Evolutionary conservation across 2,888 invertebrate genomes (phyloP), one percentile per base, ranked within the genome.

Genomic region (Oscheius myriophilus): DNA sequence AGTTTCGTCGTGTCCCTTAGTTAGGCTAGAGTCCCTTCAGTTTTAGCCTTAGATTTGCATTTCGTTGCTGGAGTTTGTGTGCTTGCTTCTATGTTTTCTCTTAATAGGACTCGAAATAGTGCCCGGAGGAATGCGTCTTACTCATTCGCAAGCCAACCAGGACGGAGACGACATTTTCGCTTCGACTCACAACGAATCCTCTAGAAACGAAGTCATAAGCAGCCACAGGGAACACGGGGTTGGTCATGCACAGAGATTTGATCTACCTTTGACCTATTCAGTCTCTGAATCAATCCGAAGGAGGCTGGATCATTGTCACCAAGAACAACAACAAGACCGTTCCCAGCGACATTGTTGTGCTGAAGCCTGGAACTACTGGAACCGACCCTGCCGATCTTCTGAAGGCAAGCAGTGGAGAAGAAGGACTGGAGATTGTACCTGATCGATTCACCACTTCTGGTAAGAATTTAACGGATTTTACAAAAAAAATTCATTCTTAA

Each of bases 231-330:
- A 41, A 18, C 57, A 66, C 12, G 45, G 59, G 45, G 67, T 67
- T 21, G 21, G 23, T 41, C 12, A 18, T 12, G 7, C 12, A 21
- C 16, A 12, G 2, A 46, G 18, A n/a, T n/a, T n/a, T n/a, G n/a
- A n/a, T n/a, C n/a, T n/a, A n/a, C n/a, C n/a, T n/a, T n/a, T n/a
- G n/a, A n/a, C n/a, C n/a, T n/a, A 23, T 54, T 46, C 67, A 76
- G 62, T 70, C 71, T 41, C 59, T 69, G 11, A 81, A 79, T 64
- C 70, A 70, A 53, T 78, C 76, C 0, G 53, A 67, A 61, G 73
- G 72, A 21, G 81, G 80, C n/a, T 75, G 73, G 26, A 72, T 82
- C 43, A 72, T 82, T 45, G 45, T 81, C 23, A 72, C 72, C 2
- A 69, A 76, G n/a, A 25, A 61, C 33, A 73, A 73, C 1, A 69